A percentile compares a stretch with the other conserved stretches of the same genome.
Evolutionary conservation across 2,888 invertebrate genomes (phyloP).

Genomic region (Matsumyia berberina): DNA sequence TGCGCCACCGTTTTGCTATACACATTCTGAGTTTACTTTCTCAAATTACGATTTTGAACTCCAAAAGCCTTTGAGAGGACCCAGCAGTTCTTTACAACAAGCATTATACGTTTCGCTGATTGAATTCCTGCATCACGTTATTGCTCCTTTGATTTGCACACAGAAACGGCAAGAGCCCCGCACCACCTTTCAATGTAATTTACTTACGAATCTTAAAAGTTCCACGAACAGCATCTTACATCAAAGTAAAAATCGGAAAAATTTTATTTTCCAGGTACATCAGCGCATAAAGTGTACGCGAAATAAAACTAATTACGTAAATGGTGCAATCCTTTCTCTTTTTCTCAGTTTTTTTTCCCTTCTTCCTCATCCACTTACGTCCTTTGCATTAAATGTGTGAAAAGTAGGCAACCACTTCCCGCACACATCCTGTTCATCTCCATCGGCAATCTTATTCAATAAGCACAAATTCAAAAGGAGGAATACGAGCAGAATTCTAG

Average conservation of each 20-base stretch:
- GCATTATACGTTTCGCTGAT: not conserved
- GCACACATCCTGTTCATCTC: slow-evolving; percentile 19
- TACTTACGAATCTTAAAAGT: slow-evolving; percentile 41
- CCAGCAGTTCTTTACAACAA: no score
- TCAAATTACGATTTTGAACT: no score
- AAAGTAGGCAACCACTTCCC: slow-evolving; percentile 52
- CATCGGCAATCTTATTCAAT: slow-evolving; percentile 62
- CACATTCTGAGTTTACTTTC: no score
- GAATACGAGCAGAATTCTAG: slow-evolving; percentile 43
- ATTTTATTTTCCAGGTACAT: slow-evolving; percentile 1
- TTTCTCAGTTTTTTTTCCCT: slow-evolving; percentile 17
- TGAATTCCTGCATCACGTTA: slow-evolving; percentile 13
- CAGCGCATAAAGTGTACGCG: slow-evolving; percentile 24
- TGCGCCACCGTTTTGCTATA: no score
- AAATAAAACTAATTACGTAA: slow-evolving; percentile 74
- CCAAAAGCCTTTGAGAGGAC: no score
- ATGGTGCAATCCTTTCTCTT: slow-evolving; percentile 58
- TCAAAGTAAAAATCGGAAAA: slow-evolving; percentile 34
- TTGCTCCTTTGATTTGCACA: slow-evolving; percentile 1
- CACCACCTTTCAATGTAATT: slow-evolving; percentile 34
- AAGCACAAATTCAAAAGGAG: slow-evolving; percentile 51
- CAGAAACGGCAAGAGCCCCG: not conserved
- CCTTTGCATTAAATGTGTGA: slow-evolving; percentile 40
- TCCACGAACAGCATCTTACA: slow-evolving; percentile 12
- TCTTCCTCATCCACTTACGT: not conserved